These are phyloP conservation scores for Melieria picta DNA, from an alignment of 2,888 invertebrate genomes.

Conservation along the genomic window DNA sequence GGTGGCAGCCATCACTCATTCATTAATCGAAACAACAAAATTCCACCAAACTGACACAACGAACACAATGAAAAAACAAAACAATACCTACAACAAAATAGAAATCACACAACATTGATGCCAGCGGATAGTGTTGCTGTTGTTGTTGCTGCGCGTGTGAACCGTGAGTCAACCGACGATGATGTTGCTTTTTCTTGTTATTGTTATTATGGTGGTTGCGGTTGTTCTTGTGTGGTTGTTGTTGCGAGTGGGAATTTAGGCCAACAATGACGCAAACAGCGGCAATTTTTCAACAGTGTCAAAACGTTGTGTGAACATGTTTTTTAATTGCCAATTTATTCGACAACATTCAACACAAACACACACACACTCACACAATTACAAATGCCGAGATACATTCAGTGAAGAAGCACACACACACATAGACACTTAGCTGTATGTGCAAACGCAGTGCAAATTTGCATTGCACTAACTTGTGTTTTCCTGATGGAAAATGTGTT, in stretches of 20 bases:
- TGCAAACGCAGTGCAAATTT: too few species aligned
- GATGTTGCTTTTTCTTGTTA: not conserved
- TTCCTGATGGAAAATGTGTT: too few species aligned
- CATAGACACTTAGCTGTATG: not conserved
- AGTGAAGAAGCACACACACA: not conserved
- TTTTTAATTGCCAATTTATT: too few species aligned
- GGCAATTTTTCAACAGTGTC: not conserved
- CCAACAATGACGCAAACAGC: constrained; percentile 3
- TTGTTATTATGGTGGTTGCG: not conserved
- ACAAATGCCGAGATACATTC: not conserved
- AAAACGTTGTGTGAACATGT: too few species aligned
- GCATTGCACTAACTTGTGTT: too few species aligned
- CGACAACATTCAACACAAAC: not conserved
- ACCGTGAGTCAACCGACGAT: not conserved
- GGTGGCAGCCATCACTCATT: too few species aligned
- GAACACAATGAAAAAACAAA: too few species aligned
- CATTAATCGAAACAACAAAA: too few species aligned
- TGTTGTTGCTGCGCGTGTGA: not conserved
- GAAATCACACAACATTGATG: too few species aligned
- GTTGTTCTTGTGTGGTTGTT: constrained; percentile 3
- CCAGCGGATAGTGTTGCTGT: not conserved
- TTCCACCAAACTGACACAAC: too few species aligned
- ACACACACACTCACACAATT: not conserved
- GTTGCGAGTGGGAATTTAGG: constrained; percentile 17
- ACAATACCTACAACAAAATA: too few species aligned